These are phyloP conservation scores for Euphydryas editha DNA, from an alignment of 2,888 invertebrate genomes.

Conservation along the genomic window DNA sequence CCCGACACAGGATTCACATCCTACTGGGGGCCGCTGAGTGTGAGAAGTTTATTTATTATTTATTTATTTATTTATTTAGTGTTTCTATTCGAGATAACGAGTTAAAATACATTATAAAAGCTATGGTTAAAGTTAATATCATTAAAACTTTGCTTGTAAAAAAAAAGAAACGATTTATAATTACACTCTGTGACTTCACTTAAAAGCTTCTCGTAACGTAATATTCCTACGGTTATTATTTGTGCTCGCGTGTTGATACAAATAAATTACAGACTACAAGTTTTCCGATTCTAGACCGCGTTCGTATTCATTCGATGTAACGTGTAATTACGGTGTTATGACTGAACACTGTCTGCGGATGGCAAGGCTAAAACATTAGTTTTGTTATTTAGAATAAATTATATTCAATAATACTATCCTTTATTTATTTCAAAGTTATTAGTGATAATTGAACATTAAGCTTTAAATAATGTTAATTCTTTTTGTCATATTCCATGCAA, in stretches of 20 bases:
- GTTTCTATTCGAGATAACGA: conserved; percentile 15
- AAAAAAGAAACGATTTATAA: conserved; percentile 9
- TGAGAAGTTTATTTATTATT: too few species aligned
- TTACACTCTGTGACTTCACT: conserved; percentile 17
- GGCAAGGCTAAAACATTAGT: conserved; percentile 4
- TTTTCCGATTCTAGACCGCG: conserved; percentile 43
- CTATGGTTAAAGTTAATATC: not conserved
- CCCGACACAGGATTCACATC: too few species aligned
- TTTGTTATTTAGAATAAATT: conserved; percentile 4
- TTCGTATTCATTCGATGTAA: conserved; percentile 37
- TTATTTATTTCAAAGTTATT: not conserved
- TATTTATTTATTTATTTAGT: conserved; percentile 14
- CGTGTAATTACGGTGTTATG: conserved; percentile 50
- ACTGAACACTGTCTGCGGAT: conserved; percentile 42
- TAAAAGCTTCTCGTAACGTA: conserved; percentile 18
- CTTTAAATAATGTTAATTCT: not conserved
- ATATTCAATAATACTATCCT: not conserved
- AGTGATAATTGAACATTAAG: not conserved
- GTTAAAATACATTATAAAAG: conserved; percentile 11
- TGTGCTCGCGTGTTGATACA: conserved; percentile 34
- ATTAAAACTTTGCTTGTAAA: not conserved
- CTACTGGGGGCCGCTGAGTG: too few species aligned
- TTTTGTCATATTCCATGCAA: not conserved
- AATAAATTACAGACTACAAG: conserved; percentile 44
- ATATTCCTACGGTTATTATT: conserved; percentile 41